Base-by-base conservation (phyloP, 2,113 vertebrate genomes). In the Ploceus nigricollis region DNA sequence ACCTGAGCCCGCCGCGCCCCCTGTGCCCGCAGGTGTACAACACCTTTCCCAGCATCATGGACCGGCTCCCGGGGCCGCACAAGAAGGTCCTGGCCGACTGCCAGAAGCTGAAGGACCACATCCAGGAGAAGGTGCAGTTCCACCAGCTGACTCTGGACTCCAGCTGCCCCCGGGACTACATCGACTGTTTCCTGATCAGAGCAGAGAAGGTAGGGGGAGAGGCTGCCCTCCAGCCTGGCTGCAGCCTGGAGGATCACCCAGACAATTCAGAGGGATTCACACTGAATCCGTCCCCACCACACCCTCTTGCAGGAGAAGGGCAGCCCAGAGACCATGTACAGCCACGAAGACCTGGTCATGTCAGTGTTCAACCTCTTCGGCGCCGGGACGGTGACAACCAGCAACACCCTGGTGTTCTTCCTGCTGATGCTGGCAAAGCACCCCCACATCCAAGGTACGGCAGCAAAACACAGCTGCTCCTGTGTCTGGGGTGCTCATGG, bases 371-470 rank as follows among this genome's bases (percentile, higher is more conserved):
- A 92, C 77, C 91, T 98, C 30, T 98, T 98, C 33, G 42, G 17
- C 13, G 98, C 98, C 2, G 98, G 98, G 4, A 98, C 98, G 5
- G 95, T 97, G 27, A 97, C 97, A 15, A 98, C 97, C 37, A 88
- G 96, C 33, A 93, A 94, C 4, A 69, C 87, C 37, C 64, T 98
- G 45, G 84, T 96, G 71, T 98, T 97, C 96, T 73, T 73, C 68
- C 89, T 98, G 50, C 83, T 98, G 72, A 20, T 97, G 6, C 96
- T 98, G 98, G 96, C 97, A 51, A 98, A 97, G 94, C 95, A 98
- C 42, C 98, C 98, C 39, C 94, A 97, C 18, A 91, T 98, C 78
- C 98, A 98, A 82, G 97, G 98, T 98, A 93, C 3, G 25, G 87
- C 80, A 42, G 45, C n/a, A 39, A 10, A 50, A 30, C 7, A 10